phyloP scores from a whole-genome alignment of 2,113 vertebrate genomes.

The Lepus americanus region DNA sequence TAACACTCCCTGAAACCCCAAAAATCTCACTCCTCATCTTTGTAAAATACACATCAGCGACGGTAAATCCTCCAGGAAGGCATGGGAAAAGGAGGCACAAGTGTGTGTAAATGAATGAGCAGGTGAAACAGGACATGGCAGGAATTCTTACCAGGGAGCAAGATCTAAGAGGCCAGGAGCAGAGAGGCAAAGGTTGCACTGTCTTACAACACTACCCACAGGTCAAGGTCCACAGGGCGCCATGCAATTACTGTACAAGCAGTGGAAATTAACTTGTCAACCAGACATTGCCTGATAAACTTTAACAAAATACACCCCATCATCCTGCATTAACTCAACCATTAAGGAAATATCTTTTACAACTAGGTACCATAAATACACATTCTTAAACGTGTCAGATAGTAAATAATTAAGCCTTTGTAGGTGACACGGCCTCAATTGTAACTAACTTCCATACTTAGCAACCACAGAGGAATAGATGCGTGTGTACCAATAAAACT shows the following conservation, averaged over 20 bases:
- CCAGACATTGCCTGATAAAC: rapidly evolving
- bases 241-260: not conserved
- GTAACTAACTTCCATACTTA: not conserved
- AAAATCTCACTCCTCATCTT: not conserved
- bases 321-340: no score
- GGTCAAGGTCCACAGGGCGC: not conserved
- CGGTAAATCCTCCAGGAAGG: not conserved
- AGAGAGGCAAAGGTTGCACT: rapidly evolving
- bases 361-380: not conserved
- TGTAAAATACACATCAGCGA: not conserved
- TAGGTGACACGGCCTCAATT: not conserved
- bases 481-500: not conserved
- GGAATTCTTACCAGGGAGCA: not conserved
- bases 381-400: not conserved
- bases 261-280: not conserved
- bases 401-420: not conserved
- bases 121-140: not conserved
- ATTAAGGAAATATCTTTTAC: not conserved
- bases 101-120: not conserved
- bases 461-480: not conserved
- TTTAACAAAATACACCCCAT: not conserved
- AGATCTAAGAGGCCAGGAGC: not conserved
- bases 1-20: not conserved
- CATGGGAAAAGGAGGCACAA: not conserved
- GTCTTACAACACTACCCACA: rapidly evolving